phyloP scores from a whole-genome alignment of 2,888 invertebrate species.

The Pediacus dermestoides region DNA sequence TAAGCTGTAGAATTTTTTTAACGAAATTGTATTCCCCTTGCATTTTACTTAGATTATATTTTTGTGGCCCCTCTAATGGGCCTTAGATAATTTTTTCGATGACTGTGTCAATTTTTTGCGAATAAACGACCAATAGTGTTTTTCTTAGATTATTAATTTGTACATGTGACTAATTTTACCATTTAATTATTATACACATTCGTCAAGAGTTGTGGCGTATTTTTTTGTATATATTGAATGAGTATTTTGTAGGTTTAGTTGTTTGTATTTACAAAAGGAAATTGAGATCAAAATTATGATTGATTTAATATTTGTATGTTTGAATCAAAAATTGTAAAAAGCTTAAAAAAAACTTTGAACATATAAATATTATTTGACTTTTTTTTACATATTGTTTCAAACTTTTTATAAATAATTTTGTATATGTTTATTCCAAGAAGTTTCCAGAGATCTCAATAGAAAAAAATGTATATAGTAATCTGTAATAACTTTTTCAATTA shows the following conservation, averaged over 20 bases:
- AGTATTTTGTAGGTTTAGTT: slow-evolving; percentile 14
- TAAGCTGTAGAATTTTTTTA: slow-evolving; percentile 9
- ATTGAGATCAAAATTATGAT: slow-evolving; percentile 22
- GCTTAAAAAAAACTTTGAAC: slow-evolving; percentile 16
- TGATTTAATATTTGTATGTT: slow-evolving; percentile 19
- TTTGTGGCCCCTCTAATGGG: neutral
- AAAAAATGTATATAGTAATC: slow-evolving; percentile 38
- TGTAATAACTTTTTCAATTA: slow-evolving; percentile 41
- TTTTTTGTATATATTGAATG: slow-evolving; percentile 28
- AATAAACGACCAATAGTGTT: slow-evolving; percentile 18
- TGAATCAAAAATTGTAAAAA: slow-evolving; percentile 16
- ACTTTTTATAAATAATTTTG: slow-evolving; percentile 32
- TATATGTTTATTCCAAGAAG: slow-evolving; percentile 41
- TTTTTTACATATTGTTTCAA: slow-evolving; percentile 18
- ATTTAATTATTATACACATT: slow-evolving; percentile 8
- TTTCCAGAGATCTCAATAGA: slow-evolving; percentile 44
- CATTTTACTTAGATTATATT: too few relatives aligned
- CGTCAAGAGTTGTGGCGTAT: slow-evolving; percentile 17
- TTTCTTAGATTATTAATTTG: slow-evolving; percentile 9
- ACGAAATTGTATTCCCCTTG: slow-evolving; percentile 4
- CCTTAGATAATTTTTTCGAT: slow-evolving; percentile 11
- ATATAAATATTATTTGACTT: slow-evolving; percentile 22
- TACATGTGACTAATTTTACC: slow-evolving; percentile 16
- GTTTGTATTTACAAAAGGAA: slow-evolving; percentile 2
- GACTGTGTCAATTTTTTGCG: slow-evolving; percentile 23